Conservation (phyloP, 2,797 vertebrate genomes). For the Falco rusticolus region DNA sequence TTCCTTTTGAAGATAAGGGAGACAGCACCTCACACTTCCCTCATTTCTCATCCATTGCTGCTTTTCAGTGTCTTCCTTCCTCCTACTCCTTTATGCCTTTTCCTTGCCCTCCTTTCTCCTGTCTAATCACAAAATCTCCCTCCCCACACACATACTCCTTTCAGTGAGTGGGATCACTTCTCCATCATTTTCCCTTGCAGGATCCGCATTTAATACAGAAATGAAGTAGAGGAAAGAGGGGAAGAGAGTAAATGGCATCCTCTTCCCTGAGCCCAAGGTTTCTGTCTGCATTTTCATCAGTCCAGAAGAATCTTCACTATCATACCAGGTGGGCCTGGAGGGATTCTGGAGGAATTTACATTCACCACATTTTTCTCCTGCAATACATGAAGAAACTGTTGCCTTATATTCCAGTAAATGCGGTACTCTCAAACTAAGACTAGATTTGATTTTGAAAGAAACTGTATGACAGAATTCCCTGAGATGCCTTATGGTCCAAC, state of each 20-base stretch:
- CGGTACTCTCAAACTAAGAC: not conserved
- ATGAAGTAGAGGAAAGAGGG: not conserved
- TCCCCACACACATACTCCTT: conserved; percentile 14
- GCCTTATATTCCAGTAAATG: not conserved
- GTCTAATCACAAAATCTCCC: conserved; percentile 13
- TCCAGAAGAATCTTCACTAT: not conserved
- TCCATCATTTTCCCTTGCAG: conserved; percentile 17
- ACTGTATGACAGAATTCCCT: conserved; percentile 61
- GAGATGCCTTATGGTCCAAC: conserved; percentile 56
- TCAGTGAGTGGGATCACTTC: conserved; percentile 52
- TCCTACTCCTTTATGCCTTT: conserved; percentile 25
- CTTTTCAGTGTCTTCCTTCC: not conserved
- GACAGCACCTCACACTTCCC: not conserved
- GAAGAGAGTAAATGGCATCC: not conserved
- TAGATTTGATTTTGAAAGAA: conserved; percentile 33
- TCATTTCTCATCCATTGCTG: not conserved
- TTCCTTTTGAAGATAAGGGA: not conserved
- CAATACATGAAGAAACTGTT: not conserved
- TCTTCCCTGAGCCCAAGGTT: not conserved
- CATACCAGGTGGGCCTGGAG: not conserved
- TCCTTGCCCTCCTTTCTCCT: conserved; percentile 39
- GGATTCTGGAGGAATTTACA: not conserved
- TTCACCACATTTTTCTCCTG: not conserved
- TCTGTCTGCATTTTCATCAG: not conserved
- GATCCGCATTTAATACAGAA: not conserved